Percentiles rank a stretch among this genome's conserved stretches.
phyloP scores from a whole-genome alignment of 1,140 invertebrate species.

The Caenorhabditis remanei region DNA sequence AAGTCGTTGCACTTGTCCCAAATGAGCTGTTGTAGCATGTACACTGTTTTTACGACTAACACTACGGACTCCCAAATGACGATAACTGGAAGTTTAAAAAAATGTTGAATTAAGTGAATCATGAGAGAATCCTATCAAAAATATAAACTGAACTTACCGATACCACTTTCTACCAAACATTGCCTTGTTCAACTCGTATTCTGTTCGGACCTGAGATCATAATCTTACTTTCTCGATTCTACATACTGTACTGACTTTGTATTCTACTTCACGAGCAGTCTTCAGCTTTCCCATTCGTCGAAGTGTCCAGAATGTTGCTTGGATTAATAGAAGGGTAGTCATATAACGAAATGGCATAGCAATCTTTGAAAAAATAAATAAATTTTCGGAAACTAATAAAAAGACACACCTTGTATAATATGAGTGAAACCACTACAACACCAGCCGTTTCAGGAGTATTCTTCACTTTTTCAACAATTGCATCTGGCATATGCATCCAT shows the following conservation, averaged over 20 bases:
- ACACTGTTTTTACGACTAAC: conserved; percentile 44
- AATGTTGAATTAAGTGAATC: too few species aligned
- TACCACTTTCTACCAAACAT: conserved; percentile 48
- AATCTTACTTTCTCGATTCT: background rate
- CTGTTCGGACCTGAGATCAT: background rate
- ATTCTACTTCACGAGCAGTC: conserved; percentile 72
- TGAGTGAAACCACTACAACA: conserved; percentile 70
- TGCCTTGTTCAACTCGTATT: conserved; percentile 57
- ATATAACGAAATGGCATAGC: conserved; percentile 73
- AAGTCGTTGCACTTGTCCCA: conserved; percentile 38
- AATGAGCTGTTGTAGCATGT: conserved; percentile 26
- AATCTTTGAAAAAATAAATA: conserved; percentile 58
- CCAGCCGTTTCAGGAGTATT: conserved; percentile 70
- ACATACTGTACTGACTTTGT: conserved; percentile 26
- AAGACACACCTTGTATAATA: conserved; percentile 72
- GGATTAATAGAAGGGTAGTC: conserved; percentile 68
- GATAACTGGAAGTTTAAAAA: conserved; percentile 36
- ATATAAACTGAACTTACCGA: background rate
- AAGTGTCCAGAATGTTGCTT: conserved; percentile 69
- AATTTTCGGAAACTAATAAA: background rate
- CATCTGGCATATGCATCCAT: conserved; percentile 70
- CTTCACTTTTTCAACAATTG: conserved; percentile 71
- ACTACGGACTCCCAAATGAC: conserved; percentile 56
- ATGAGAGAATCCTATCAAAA: too few species aligned
- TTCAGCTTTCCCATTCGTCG: conserved; percentile 69